These are phyloP conservation scores for Natrix natrix DNA, from an alignment of 2,797 vertebrate species.

Conservation along the genomic window DNA sequence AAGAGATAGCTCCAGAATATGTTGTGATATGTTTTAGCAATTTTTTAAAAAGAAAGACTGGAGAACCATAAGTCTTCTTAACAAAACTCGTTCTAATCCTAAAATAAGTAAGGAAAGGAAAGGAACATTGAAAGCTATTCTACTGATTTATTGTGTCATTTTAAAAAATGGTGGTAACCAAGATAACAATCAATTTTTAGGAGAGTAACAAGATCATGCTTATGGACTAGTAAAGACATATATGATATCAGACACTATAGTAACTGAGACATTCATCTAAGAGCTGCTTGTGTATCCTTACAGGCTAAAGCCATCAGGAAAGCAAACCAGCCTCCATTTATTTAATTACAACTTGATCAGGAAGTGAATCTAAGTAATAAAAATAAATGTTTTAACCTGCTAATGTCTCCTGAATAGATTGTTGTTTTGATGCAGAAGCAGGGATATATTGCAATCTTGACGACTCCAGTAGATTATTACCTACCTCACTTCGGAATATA, in stretches of 20 bases:
- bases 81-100: no score
- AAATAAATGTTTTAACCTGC: background rate
- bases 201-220: background rate
- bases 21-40: background rate
- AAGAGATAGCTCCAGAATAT: background rate
- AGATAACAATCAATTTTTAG: background rate
- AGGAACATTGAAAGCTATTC: background rate
- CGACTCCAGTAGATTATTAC: no score
- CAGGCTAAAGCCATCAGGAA: background rate
- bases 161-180: background rate
- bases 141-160: background rate
- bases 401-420: background rate
- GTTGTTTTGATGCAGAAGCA: background rate
- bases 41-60: background rate
- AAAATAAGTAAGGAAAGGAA: background rate
- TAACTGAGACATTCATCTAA: background rate
- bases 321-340: background rate
- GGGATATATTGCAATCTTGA: background rate
- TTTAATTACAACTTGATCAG: background rate
- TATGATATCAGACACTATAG: background rate
- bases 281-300: background rate
- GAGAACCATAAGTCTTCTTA: background rate
- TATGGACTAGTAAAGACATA: background rate
- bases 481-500: background rate
- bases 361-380: background rate